Evolutionary conservation across 2,113 vertebrate genomes (phyloP).

Genomic region (Chaetops frenatus): DNA sequence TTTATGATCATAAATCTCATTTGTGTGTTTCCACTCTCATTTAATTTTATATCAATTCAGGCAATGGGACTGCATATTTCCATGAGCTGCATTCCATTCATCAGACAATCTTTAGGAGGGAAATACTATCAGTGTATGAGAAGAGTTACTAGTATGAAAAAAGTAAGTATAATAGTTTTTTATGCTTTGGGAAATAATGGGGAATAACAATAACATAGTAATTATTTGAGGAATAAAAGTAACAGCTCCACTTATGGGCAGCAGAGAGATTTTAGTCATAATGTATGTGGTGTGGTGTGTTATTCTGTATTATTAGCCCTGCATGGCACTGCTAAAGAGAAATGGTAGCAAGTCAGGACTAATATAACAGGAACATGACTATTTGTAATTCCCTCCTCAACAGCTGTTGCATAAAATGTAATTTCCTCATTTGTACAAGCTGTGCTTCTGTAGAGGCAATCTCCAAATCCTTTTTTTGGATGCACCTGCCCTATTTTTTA

Average conservation of each 20-base stretch:
- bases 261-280: background rate
- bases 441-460: slow-evolving; percentile 32
- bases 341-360: slow-evolving; percentile 16
- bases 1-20: slow-evolving; percentile 37
- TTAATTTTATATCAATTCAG: slow-evolving; percentile 27
- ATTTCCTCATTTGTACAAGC: slow-evolving; percentile 49
- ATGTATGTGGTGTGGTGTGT: background rate
- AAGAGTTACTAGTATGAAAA: background rate
- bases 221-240: background rate
- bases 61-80: background rate
- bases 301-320: slow-evolving; percentile 15
- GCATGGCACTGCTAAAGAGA: background rate
- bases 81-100: background rate
- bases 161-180: background rate
- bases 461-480: slow-evolving; percentile 5
- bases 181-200: background rate
- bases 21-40: background rate
- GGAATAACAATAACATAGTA: background rate
- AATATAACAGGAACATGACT: background rate
- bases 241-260: background rate
- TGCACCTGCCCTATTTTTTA: slow-evolving; percentile 7
- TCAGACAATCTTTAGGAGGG: background rate
- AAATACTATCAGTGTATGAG: background rate
- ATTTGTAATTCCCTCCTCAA: slow-evolving; percentile 35
- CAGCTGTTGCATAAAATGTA: slow-evolving; percentile 58